phyloP scores from a whole-genome alignment of 2,888 invertebrate genomes.

The Eristalis intricaria region DNA sequence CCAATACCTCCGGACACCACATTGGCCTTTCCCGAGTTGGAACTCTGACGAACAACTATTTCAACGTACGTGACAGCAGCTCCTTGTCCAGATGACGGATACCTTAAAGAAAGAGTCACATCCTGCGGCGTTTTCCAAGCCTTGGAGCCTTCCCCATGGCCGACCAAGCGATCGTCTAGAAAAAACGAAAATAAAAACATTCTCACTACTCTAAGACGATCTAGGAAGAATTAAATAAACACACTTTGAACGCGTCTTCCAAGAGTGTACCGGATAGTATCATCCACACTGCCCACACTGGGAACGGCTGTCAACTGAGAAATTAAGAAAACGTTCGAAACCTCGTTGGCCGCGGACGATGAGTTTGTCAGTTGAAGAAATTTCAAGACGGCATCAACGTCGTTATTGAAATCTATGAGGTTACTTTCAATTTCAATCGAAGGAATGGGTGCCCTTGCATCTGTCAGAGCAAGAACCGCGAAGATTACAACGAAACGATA shows the following conservation, averaged over 20 bases:
- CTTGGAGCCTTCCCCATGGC: neutral
- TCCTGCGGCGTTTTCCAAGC: neutral
- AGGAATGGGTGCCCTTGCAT: neutral
- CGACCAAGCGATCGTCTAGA: neutral
- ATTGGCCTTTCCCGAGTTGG: constrained; percentile 60
- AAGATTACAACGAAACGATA: neutral
- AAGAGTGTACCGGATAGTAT: neutral
- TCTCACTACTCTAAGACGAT: constrained; percentile 1
- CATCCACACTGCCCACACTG: neutral
- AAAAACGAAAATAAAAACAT: constrained; percentile 3
- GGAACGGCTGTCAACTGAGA: neutral
- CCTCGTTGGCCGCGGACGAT: neutral
- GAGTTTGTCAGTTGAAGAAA: neutral
- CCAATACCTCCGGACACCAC: constrained; percentile 71
- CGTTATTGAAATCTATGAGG: neutral
- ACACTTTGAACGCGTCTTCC: neutral
- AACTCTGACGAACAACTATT: constrained; percentile 70
- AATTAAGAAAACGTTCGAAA: neutral
- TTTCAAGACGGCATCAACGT: neutral
- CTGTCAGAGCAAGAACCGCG: neutral
- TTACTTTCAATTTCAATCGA: neutral
- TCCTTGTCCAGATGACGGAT: constrained; percentile 56
- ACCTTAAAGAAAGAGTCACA: constrained; percentile 24
- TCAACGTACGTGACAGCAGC: constrained; percentile 64
- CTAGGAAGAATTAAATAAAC: neutral